These are phyloP conservation scores for Agriotes lineatus DNA, from an alignment of 2,888 invertebrate genomes.

Conservation along the genomic window DNA sequence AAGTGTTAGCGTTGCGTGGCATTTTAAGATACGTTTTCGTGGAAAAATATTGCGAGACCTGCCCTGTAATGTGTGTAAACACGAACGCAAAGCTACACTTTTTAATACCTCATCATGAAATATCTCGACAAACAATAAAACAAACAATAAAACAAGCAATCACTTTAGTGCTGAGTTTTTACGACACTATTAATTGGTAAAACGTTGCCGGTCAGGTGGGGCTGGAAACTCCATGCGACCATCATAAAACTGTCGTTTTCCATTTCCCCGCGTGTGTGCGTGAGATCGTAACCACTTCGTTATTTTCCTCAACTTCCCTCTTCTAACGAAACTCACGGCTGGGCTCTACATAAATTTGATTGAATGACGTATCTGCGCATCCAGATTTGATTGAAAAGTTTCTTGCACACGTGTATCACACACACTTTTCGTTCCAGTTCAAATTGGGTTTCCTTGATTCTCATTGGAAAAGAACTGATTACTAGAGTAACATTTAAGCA, in stretches of 20 bases:
- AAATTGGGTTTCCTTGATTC: too few species aligned
- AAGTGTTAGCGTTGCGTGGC: conserved; percentile 30
- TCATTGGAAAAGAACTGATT: too few species aligned
- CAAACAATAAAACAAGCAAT: conserved; percentile 52
- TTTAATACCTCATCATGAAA: conserved; percentile 46
- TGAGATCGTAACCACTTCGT: conserved; percentile 44
- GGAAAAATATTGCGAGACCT: conserved; percentile 28
- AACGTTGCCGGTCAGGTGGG: conserved; percentile 47
- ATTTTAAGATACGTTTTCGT: conserved; percentile 26
- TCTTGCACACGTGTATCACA: background rate
- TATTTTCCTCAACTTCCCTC: conserved; percentile 37
- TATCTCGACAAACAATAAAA: conserved; percentile 47
- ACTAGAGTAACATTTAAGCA: too few species aligned
- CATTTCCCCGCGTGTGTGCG: conserved; percentile 43
- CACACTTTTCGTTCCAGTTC: too few species aligned
- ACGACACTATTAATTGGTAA: conserved; percentile 49
- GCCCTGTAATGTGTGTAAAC: conserved; percentile 36
- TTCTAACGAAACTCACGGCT: conserved; percentile 32
- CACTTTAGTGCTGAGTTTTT: conserved; percentile 51
- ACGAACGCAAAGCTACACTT: conserved; percentile 42
- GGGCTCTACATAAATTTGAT: conserved; percentile 47
- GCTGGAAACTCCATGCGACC: conserved; percentile 42
- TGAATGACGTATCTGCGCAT: conserved; percentile 37
- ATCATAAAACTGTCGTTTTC: conserved; percentile 50
- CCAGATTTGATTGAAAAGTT: conserved; percentile 47